These are phyloP conservation scores for Acrossocheilus wenchowensis DNA, from an alignment of 2,797 vertebrate species.

Conservation along the genomic window DNA sequence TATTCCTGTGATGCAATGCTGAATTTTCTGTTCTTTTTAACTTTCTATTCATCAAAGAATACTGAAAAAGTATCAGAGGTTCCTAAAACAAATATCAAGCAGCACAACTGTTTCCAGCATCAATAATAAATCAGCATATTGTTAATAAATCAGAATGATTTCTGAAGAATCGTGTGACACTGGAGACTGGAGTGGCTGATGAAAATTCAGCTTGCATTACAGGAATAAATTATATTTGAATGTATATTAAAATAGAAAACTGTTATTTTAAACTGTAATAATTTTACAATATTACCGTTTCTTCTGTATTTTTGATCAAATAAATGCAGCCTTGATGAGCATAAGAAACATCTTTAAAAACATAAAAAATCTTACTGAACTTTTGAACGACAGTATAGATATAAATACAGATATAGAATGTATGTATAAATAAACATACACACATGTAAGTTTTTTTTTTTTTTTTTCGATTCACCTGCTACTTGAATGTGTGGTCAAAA, in stretches of 20 bases:
- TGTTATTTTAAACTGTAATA: background rate
- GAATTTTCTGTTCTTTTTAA: background rate
- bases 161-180: background rate
- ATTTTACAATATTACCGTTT: background rate
- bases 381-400: background rate
- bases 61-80: background rate
- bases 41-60: background rate
- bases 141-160: background rate
- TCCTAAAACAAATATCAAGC: background rate
- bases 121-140: background rate
- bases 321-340: background rate
- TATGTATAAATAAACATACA: background rate
- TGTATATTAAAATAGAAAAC: background rate
- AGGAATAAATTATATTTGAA: background rate
- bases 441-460: background rate
- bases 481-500: constrained; percentile 22
- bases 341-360: background rate
- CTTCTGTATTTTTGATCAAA: background rate
- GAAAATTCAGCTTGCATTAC: background rate
- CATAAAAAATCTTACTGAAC: background rate
- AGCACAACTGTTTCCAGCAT: background rate
- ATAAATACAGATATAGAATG: background rate
- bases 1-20: background rate
- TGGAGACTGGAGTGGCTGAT: background rate
- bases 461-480: background rate